Conservation (phyloP, 2,113 vertebrate species). For the Romanogobio albipinnatus region DNA sequence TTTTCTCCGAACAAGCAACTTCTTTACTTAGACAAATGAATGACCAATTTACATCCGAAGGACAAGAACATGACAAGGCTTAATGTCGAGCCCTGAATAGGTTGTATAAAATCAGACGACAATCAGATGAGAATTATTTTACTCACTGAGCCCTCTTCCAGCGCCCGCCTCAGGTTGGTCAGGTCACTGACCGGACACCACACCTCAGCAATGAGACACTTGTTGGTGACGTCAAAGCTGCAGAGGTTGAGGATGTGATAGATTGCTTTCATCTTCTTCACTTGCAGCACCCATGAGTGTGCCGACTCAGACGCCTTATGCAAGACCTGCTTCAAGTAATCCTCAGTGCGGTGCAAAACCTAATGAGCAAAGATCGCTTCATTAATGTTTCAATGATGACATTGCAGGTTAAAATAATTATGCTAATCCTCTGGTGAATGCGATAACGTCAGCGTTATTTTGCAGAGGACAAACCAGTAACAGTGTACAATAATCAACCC, state of each 20-base stretch:
- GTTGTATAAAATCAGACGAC: background rate
- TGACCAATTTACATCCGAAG: too few relatives aligned
- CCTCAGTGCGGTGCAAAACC: conserved; percentile 94
- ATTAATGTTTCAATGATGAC: background rate
- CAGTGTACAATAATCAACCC: background rate
- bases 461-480: background rate
- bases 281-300: conserved; percentile 87
- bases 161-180: conserved; percentile 80
- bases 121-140: background rate
- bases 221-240: conserved; percentile 97
- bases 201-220: conserved; percentile 96
- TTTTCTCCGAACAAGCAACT: too few relatives aligned
- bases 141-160: conserved; percentile 95
- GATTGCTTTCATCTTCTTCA: conserved; percentile 98
- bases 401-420: background rate
- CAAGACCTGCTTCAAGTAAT: conserved; percentile 92
- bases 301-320: conserved; percentile 89
- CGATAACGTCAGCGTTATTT: background rate
- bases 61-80: too few relatives aligned
- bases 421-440: background rate
- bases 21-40: too few relatives aligned
- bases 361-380: conserved; percentile 58
- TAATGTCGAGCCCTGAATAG: background rate
- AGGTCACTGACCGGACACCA: conserved; percentile 94
- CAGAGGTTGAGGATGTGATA: conserved; percentile 97